These are phyloP conservation scores for Toxotes chatareus DNA, from an alignment of 2,113 vertebrate species.

Conservation along the genomic window DNA sequence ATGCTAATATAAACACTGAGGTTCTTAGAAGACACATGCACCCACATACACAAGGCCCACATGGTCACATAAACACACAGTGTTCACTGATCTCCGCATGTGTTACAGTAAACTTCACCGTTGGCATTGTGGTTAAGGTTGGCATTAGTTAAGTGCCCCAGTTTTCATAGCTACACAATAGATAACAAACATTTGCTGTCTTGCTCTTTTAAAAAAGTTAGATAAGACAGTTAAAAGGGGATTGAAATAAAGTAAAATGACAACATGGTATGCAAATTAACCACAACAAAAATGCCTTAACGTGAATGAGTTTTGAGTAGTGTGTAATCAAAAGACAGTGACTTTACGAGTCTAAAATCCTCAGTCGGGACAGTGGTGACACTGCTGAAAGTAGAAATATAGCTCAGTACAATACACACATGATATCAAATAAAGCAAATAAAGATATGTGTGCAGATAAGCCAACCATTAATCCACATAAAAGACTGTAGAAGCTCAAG, in stretches of 20 bases:
- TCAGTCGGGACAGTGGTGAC: neutral
- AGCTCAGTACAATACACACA: neutral
- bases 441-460: slow-evolving; percentile 30
- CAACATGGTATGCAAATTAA: neutral
- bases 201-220: neutral
- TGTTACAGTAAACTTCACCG: slow-evolving; percentile 10
- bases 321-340: neutral
- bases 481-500: neutral
- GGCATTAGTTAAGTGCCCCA: neutral
- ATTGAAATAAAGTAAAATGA: neutral
- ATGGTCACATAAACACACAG: slow-evolving; percentile 31
- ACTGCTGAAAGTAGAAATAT: neutral
- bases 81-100: slow-evolving; percentile 18
- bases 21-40: slow-evolving; percentile 35
- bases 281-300: too few species aligned
- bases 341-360: neutral
- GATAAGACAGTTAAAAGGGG: neutral
- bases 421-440: slow-evolving; percentile 30
- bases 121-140: neutral
- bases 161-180: neutral
- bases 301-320: neutral
- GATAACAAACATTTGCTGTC: neutral
- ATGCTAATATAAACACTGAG: slow-evolving; percentile 57
- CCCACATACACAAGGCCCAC: slow-evolving; percentile 13
- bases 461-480: slow-evolving; percentile 15